Base-by-base conservation (phyloP, 2,888 invertebrate genomes). In the Cryptocheilus praepositus region DNA sequence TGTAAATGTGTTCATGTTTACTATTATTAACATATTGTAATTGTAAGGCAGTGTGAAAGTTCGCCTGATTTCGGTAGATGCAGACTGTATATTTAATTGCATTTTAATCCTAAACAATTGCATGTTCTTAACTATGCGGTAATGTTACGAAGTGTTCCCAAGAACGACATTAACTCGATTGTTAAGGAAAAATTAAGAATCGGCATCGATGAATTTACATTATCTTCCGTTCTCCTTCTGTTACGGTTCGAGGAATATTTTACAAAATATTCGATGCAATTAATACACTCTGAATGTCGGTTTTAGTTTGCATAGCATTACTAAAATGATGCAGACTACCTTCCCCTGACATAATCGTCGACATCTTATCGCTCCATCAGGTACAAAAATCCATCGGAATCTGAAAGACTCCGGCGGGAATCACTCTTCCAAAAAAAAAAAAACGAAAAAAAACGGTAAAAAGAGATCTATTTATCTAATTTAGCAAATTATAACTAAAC, bases 131-230 rank as follows among this genome's bases (percentile, higher is more conserved):
- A 46, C 49, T 62, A 51, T 25, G 53, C 51, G 19, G 8, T 36
- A 61, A 36, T 46, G 21, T 36, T 36, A 36, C 36, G 36, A 36
- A 36, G 36, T 36, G 36, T 36, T 36, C 36, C 13, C 36, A 36
- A n/a, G 36, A 36, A 36, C 36, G 36, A 36, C 36, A 36, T 36
- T 36, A 36, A 36, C 49, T 49, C 49, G 49, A 49, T 11, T 16
- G 7, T 49, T 49, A 16, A 49, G 18, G 53, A 56, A 25, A n/a
- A 55, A 57, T 79, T 77, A 76, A 79, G 70, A 79, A 77, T 76
- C 73, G 76, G 73, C 76, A 79, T 76, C 77, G 49, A 62, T 64
- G 16, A 28, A 46, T 64, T 74, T 64, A 59, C 18, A 62, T 25
- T 19, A 49, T 16, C 19, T 49, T 49, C 49, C 19, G 16, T 49